These are phyloP conservation scores for Harpalus rubripes DNA, from an alignment of 2,888 invertebrate species.

Conservation along the genomic window DNA sequence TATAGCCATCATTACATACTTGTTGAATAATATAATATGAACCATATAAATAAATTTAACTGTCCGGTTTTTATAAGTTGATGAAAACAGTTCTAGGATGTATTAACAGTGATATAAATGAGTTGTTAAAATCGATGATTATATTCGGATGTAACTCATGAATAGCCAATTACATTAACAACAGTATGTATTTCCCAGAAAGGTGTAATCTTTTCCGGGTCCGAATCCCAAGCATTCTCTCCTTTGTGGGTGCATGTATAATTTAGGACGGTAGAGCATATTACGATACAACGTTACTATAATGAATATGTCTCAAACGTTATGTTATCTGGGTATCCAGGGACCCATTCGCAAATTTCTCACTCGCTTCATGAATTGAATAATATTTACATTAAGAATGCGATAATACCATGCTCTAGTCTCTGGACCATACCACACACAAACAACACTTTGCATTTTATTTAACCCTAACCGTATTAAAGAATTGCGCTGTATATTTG, in stretches of 20 bases:
- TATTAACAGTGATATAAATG: no score
- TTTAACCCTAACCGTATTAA: conserved; percentile 28
- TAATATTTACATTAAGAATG: conserved; percentile 74
- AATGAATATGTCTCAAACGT: conserved; percentile 63
- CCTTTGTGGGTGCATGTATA: conserved; percentile 48
- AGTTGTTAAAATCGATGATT: no score
- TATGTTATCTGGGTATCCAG: conserved; percentile 72
- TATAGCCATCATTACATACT: no score
- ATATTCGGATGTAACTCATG: no score
- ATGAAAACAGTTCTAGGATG: no score
- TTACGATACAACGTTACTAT: conserved; percentile 58
- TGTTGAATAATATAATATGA: no score
- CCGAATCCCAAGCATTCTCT: neutral
- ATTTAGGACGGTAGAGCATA: conserved; percentile 39
- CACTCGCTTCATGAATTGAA: conserved; percentile 74
- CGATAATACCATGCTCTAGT: conserved; percentile 68
- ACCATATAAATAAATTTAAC: no score
- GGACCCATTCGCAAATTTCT: conserved; percentile 73
- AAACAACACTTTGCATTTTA: conserved; percentile 26
- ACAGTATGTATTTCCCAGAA: neutral
- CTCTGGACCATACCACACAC: conserved; percentile 11
- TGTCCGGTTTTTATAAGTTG: no score
- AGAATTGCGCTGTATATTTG: neutral
- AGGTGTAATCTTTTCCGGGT: neutral
- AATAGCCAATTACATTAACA: neutral